Conservation (phyloP, 2,113 vertebrate species). For the Lucifuga dentata region DNA sequence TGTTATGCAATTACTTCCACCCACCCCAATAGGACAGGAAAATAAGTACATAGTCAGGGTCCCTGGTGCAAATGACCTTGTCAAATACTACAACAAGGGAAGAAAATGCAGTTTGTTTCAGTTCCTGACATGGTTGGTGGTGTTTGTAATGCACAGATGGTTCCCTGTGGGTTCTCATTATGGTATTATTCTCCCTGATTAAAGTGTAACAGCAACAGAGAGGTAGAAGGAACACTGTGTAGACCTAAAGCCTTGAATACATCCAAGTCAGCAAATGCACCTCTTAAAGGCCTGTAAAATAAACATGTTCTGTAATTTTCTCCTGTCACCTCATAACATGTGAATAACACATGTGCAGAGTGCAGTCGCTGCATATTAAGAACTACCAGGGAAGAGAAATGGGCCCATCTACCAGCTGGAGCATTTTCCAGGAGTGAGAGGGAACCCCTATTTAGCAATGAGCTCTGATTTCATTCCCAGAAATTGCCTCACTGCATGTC, state of each 20-base stretch:
- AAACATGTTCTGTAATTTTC: constrained; percentile 53
- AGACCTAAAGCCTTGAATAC: constrained; percentile 34
- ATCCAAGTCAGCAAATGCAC: constrained; percentile 44
- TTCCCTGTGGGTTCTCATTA: constrained; percentile 3
- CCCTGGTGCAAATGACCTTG: constrained; percentile 13
- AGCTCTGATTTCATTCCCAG: constrained; percentile 65
- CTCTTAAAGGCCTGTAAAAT: constrained; percentile 46
- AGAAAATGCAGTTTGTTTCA: constrained; percentile 9
- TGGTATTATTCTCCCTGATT: not conserved
- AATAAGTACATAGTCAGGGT: not conserved
- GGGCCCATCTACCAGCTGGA: constrained; percentile 22
- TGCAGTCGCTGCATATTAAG: constrained; percentile 43
- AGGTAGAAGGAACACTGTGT: not conserved
- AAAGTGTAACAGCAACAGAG: constrained; percentile 1
- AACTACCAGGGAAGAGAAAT: constrained; percentile 23
- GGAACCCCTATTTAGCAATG: constrained; percentile 59
- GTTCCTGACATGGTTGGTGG: constrained; percentile 3
- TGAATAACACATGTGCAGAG: constrained; percentile 35
- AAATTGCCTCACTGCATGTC: constrained; percentile 27
- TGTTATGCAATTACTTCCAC: constrained; percentile 5
- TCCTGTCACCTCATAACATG: constrained; percentile 6
- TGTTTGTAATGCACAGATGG: too few relatives aligned
- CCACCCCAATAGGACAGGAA: not conserved
- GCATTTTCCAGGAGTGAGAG: constrained; percentile 59
- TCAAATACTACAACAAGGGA: constrained; percentile 29